These are phyloP conservation scores for Hypselothyrea guttata DNA, from an alignment of 2,888 invertebrate genomes.

Conservation along the genomic window DNA sequence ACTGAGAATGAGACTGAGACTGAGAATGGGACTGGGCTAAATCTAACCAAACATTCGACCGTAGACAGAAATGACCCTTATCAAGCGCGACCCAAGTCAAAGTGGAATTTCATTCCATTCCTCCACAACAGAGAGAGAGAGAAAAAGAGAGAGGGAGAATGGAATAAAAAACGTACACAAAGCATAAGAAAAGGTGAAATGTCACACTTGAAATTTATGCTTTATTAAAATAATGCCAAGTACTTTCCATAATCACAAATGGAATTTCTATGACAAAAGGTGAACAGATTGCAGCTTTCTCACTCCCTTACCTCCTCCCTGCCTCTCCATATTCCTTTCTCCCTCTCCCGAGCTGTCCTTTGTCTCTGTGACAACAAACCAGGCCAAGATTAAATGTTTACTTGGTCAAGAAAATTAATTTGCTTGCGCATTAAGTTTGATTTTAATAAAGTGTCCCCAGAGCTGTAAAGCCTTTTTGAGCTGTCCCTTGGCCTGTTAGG, in stretches of 20 bases:
- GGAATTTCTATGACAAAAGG: constrained; percentile 4
- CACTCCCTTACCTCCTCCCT: background rate
- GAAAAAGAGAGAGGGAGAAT: background rate
- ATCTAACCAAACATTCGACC: too few relatives aligned
- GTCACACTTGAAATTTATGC: constrained; percentile 65
- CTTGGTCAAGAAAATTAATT: constrained; percentile 67
- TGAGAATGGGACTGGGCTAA: constrained; percentile 1
- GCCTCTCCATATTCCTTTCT: background rate
- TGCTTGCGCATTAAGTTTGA: constrained; percentile 66
- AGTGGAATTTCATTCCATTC: constrained; percentile 25
- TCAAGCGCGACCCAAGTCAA: constrained; percentile 50
- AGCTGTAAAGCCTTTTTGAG: constrained; percentile 17
- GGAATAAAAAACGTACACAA: too few relatives aligned
- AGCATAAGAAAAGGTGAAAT: constrained; percentile 59
- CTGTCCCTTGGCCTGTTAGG: too few relatives aligned
- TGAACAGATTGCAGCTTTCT: constrained; percentile 7
- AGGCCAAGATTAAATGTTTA: constrained; percentile 62
- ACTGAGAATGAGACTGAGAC: constrained; percentile 3
- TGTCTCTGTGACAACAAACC: constrained; percentile 47
- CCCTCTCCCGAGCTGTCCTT: too few relatives aligned
- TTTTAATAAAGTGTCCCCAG: constrained; percentile 70
- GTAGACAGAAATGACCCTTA: constrained; percentile 52
- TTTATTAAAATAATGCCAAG: constrained; percentile 69
- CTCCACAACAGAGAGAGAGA: constrained; percentile 13
- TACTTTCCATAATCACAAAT: constrained; percentile 51